Conservation (phyloP, 2,113 vertebrate species). For the Meleagris gallopavo region DNA sequence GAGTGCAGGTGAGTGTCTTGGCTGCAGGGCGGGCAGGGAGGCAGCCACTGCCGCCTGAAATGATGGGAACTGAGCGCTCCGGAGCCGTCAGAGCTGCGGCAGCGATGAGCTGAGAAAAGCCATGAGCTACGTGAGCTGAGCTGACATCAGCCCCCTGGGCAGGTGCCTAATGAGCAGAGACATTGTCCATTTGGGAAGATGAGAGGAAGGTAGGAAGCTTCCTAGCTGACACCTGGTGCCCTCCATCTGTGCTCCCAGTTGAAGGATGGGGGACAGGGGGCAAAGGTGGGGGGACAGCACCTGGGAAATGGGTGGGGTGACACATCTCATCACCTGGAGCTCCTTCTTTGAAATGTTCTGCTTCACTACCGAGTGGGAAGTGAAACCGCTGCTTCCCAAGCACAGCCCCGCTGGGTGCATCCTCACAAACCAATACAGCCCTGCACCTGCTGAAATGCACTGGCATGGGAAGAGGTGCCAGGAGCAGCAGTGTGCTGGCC, state of each 20-base stretch:
- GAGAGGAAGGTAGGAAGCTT: constrained; percentile 18
- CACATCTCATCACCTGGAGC: neutral
- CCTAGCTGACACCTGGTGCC: constrained; percentile 21
- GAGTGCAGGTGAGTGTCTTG: rapidly evolving
- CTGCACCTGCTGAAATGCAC: neutral
- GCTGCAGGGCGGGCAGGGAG: neutral
- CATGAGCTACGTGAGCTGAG: neutral
- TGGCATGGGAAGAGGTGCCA: rapidly evolving
- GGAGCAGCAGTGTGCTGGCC: neutral
- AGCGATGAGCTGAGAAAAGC: constrained; percentile 45
- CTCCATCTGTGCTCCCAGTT: neutral
- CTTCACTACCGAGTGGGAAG: neutral
- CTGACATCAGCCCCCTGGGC: constrained; percentile 47
- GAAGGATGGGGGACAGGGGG: neutral
- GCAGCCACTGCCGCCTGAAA: neutral
- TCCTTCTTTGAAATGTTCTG: neutral
- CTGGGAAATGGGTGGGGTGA: rapidly evolving
- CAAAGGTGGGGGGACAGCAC: rapidly evolving
- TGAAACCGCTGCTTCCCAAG: neutral
- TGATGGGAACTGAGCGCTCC: constrained; percentile 5
- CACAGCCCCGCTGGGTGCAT: neutral
- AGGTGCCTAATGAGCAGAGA: constrained; percentile 30
- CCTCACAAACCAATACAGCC: no score
- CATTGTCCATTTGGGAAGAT: constrained; percentile 39
- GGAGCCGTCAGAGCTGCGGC: neutral